Evolutionary conservation across 2,113 vertebrate genomes (phyloP).

Genomic region (Baryphthengus martii): DNA sequence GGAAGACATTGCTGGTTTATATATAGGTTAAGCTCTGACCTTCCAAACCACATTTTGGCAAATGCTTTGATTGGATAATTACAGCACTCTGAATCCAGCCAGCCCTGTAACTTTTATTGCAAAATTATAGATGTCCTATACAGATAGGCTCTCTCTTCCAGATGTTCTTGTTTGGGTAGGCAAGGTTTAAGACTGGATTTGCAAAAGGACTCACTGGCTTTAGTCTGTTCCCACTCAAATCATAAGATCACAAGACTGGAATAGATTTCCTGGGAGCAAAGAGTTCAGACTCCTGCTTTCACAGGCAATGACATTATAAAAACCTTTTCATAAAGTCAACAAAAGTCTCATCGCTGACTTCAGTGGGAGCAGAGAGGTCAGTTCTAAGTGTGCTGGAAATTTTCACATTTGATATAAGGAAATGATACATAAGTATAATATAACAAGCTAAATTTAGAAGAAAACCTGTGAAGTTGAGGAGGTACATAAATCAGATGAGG

Average conservation of each 20-base stretch:
- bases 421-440: background rate
- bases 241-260: background rate
- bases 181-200: background rate
- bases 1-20: background rate
- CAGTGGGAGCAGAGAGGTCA: background rate
- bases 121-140: conserved; percentile 39
- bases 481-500: background rate
- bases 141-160: background rate
- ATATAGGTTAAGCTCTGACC: background rate
- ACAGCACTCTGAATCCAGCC: background rate
- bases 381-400: background rate
- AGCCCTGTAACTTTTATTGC: conserved; percentile 12
- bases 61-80: conserved; percentile 51
- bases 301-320: background rate
- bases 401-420: background rate
- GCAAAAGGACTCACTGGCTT: background rate
- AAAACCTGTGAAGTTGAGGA: background rate
- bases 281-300: background rate
- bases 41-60: conserved; percentile 20
- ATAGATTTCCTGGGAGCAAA: background rate
- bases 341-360: background rate
- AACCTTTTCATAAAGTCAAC: background rate
- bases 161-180: conserved; percentile 40
- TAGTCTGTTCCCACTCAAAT: background rate
- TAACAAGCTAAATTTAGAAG: background rate